A percentile compares a stretch with the other conserved stretches of the same genome.
phyloP scores from a whole-genome alignment of 2,797 vertebrate species.

The Lepus townsendii region DNA sequence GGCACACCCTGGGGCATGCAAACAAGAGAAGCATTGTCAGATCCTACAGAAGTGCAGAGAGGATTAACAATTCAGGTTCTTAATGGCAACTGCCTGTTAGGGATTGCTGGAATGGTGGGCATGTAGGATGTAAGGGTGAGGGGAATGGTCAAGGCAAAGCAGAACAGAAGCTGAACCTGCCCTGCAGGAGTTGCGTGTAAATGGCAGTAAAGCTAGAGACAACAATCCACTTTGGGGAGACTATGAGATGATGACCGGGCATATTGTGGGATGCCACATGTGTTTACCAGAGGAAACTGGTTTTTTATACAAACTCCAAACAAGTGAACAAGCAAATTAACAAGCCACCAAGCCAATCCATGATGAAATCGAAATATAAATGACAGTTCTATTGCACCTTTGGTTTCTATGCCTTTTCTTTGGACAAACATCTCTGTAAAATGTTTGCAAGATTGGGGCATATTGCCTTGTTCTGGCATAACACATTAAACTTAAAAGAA shows the following conservation, averaged over 20 bases:
- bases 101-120: not conserved
- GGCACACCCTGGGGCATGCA: not conserved
- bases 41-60: not conserved
- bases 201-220: not conserved
- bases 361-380: slow-evolving; percentile 50
- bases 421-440: slow-evolving; percentile 48
- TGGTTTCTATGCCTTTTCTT: slow-evolving; percentile 18
- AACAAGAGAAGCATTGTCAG: not conserved
- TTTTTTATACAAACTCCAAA: slow-evolving; percentile 51
- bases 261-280: slow-evolving; percentile 6
- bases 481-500: slow-evolving; percentile 35
- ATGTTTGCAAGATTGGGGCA: not conserved
- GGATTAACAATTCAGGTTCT: slow-evolving; percentile 23
- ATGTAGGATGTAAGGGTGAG: not conserved
- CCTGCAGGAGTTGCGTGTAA: not conserved
- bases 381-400: not conserved
- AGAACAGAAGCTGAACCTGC: not conserved
- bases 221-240: not conserved
- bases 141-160: not conserved
- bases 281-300: slow-evolving; percentile 52
- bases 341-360: not conserved
- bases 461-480: slow-evolving; percentile 23
- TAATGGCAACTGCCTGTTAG: not conserved
- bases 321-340: slow-evolving; percentile 41
- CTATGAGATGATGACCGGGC: not conserved